Evolutionary conservation across 2,888 invertebrate genomes (phyloP).

Genomic region (Mesoligia furuncula): DNA sequence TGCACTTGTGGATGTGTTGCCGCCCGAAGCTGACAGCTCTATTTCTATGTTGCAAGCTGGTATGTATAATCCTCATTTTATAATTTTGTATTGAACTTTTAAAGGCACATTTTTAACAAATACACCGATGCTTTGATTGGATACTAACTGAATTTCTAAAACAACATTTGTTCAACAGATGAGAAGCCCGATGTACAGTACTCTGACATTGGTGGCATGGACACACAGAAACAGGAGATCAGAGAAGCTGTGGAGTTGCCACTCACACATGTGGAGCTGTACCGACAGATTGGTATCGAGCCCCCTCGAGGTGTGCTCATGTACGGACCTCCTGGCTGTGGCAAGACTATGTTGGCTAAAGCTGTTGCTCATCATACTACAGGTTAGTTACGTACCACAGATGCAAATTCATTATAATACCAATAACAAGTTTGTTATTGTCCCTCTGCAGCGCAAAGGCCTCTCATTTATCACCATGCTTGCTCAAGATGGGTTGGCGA

Average conservation of each 20-base stretch:
- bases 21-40: slow-evolving; percentile 99
- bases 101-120: too few relatives aligned
- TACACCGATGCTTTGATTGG: background rate
- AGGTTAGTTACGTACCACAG: slow-evolving; percentile 86
- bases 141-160: background rate
- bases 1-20: slow-evolving; percentile 99
- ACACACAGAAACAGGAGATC: slow-evolving; percentile 99
- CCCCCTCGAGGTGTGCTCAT: slow-evolving; percentile 99
- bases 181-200: slow-evolving; percentile 99
- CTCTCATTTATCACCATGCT: too few relatives aligned
- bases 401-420: too few relatives aligned
- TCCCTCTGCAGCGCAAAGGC: too few relatives aligned
- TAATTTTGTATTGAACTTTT: background rate
- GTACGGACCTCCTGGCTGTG: slow-evolving; percentile 99
- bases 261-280: slow-evolving; percentile 99
- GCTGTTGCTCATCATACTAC: slow-evolving; percentile 99
- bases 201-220: slow-evolving; percentile 99
- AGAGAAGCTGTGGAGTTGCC: slow-evolving; percentile 99
- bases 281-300: slow-evolving; percentile 99
- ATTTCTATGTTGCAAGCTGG: slow-evolving; percentile 99
- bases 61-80: slow-evolving; percentile 75
- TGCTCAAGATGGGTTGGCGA: too few relatives aligned
- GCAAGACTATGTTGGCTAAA: slow-evolving; percentile 99
- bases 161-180: slow-evolving; percentile 88
- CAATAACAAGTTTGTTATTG: too few relatives aligned